phyloP scores from a whole-genome alignment of 2,888 invertebrate genomes.

The Allolobophora icterica region DNA sequence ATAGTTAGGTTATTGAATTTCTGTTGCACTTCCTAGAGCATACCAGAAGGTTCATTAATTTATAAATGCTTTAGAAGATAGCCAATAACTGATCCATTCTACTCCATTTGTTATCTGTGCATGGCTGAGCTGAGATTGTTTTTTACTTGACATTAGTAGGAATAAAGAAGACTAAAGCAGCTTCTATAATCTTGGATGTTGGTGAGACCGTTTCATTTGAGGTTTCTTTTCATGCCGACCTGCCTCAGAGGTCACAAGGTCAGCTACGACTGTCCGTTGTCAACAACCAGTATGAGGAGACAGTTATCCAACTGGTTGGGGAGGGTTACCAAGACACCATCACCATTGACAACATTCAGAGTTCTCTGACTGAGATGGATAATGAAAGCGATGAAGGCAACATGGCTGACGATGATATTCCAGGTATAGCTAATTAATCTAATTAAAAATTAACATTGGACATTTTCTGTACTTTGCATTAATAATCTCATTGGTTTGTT shows the following conservation, averaged over 20 bases:
- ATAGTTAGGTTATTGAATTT: too few relatives aligned
- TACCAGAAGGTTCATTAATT: too few relatives aligned
- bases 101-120: too few relatives aligned
- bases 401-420: conserved; percentile 63
- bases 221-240: conserved; percentile 56
- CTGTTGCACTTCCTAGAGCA: too few relatives aligned
- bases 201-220: conserved; percentile 59
- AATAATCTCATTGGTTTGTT: background rate
- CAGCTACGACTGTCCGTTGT: conserved; percentile 67
- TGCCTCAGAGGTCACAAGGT: conserved; percentile 59
- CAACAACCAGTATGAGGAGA: conserved; percentile 71
- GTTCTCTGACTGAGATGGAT: conserved; percentile 45
- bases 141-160: background rate
- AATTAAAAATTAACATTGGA: background rate
- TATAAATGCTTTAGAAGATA: too few relatives aligned
- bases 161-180: conserved; percentile 46
- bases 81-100: too few relatives aligned
- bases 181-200: conserved; percentile 60
- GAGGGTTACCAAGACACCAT: conserved; percentile 68
- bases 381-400: conserved; percentile 58
- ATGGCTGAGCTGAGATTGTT: background rate
- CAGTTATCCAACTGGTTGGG: conserved; percentile 66
- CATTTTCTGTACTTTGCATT: background rate
- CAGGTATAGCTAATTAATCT: conserved; percentile 50
- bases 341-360: conserved; percentile 61